Evolutionary conservation across 1,140 invertebrate genomes (phyloP), one percentile per base, ranked within the genome.

Genomic region (Caenorhabditis remanei): DNA sequence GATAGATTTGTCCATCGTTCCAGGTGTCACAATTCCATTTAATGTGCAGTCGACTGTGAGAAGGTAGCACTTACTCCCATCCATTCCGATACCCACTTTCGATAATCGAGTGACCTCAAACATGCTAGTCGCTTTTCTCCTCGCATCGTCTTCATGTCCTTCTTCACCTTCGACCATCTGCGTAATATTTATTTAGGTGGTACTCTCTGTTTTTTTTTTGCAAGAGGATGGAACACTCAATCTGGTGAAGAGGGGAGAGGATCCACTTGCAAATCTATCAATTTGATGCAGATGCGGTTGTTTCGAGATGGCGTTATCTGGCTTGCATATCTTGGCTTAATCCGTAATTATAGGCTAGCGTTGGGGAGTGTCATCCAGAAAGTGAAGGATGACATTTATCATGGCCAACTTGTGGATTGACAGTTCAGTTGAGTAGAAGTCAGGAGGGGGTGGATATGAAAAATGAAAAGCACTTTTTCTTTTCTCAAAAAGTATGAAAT

Each of bases 111-210:
- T 79, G 71, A 79, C 71, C 71, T 79, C 71, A 79, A 79, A 79
- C 71, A 79, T 79, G 71, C 71, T 79, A 43, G 40, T 71, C 65
- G 43, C 71, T 65, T 65, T 71, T 21, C 21, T 63, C 24, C 61
- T 24, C 19, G 14, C 40, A 71, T 71, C 67, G 16, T 71, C 67
- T 48, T 79, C 71, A 50, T 79, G 71, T 79, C 71, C 71, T 50
- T 79, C 46, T 50, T 50, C 71, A 79, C 46, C 71, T 79, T 24
- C 40, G 32, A 79, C 71, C 71, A 79, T 79, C 71, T 79, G 71
- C 71, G 71, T 79, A 79, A 79, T 79, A 79, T 79, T 79, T 79
- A 79, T 79, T 79, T 79, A 79, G 71, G 71, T 71, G 65, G 41
- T 46, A n/a, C 41, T 71, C 13, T 46, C 40, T 53, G 43, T 41